Conservation (phyloP, 2,113 vertebrate species). For the Percopsis transmontana region DNA sequence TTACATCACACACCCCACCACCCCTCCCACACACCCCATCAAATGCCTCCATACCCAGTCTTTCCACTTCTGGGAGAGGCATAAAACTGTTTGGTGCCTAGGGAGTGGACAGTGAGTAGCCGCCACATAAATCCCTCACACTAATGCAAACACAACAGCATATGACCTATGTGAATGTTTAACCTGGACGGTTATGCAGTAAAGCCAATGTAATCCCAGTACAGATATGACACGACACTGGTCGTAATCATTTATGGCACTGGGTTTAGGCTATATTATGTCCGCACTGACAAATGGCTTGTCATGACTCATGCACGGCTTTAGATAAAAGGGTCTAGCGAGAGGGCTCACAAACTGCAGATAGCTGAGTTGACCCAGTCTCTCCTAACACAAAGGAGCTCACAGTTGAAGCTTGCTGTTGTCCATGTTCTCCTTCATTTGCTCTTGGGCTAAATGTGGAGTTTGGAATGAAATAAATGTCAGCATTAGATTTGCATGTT, state of each 20-base stretch:
- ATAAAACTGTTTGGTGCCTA: constrained; percentile 45
- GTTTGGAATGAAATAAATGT: too few relatives aligned
- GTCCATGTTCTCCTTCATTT: neutral
- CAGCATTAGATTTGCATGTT: neutral
- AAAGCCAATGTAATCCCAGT: constrained; percentile 48
- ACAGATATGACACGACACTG: constrained; percentile 63
- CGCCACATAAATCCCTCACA: constrained; percentile 70
- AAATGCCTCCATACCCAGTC: constrained; percentile 61
- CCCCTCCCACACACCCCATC: too few relatives aligned
- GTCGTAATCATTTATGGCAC: constrained; percentile 61
- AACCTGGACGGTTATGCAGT: constrained; percentile 41
- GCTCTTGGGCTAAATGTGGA: too few relatives aligned
- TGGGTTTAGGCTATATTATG: constrained; percentile 28
- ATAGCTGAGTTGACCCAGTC: constrained; percentile 18
- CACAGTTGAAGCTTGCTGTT: neutral
- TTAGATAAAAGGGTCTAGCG: constrained; percentile 51
- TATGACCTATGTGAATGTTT: constrained; percentile 64
- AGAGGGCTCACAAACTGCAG: constrained; percentile 20
- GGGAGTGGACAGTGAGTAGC: constrained; percentile 35
- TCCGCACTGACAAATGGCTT: constrained; percentile 48
- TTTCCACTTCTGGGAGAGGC: constrained; percentile 50
- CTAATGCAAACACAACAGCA: constrained; percentile 62
- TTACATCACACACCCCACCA: constrained; percentile 24
- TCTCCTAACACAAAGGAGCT: constrained; percentile 20
- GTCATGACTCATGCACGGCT: constrained; percentile 53